A percentile compares a stretch with the other conserved stretches of the same genome.
phyloP scores from a whole-genome alignment of 2,797 vertebrate genomes.

The Pipistrellus kuhlii region DNA sequence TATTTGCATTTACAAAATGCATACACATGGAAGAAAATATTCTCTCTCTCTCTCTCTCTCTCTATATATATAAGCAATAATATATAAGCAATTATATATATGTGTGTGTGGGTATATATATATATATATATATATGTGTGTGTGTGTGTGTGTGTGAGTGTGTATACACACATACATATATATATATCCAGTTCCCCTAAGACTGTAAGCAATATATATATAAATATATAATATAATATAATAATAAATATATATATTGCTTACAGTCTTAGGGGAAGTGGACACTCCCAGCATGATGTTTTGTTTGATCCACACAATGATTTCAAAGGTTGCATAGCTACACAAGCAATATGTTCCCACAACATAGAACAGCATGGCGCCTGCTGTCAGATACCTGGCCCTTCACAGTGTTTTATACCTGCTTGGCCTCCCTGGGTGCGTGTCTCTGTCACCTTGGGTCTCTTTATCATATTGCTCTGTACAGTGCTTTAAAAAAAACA shows the following conservation, averaged over 20 bases:
- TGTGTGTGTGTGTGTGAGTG: too few relatives aligned
- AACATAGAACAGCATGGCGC: background rate
- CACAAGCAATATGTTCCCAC: background rate
- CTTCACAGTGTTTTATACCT: constrained; percentile 16
- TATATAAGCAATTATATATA: too few relatives aligned
- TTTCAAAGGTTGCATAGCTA: background rate
- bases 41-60: too few relatives aligned
- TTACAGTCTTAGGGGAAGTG: background rate
- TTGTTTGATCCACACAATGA: constrained; percentile 38
- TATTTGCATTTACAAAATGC: background rate
- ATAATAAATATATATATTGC: too few relatives aligned
- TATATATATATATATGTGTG: too few relatives aligned
- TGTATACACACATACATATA: too few relatives aligned
- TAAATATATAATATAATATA: too few relatives aligned
- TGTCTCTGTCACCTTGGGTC: background rate
- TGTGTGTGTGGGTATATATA: too few relatives aligned
- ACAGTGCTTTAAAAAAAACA: constrained; percentile 14
- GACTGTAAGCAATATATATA: too few relatives aligned
- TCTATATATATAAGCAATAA: too few relatives aligned
- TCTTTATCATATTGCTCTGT: background rate
- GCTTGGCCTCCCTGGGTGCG: background rate
- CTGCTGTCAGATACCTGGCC: background rate
- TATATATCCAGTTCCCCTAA: too few relatives aligned
- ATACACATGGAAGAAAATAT: background rate
- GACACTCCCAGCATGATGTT: background rate